Evolutionary conservation across 2,113 vertebrate genomes (phyloP).

Genomic region (Cyprinodon variegatus): DNA sequence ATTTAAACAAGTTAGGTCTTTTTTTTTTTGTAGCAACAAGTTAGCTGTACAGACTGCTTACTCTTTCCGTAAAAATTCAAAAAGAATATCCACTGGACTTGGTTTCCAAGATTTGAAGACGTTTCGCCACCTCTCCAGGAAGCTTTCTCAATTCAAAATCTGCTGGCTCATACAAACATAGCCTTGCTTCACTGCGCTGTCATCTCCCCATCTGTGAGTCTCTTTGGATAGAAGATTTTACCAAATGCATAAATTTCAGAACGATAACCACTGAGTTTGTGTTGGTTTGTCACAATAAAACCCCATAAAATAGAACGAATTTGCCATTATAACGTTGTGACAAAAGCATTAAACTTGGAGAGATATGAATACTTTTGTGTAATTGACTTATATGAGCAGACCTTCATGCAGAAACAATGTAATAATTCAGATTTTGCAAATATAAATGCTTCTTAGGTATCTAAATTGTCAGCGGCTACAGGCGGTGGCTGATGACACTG

Average conservation of each 20-base stretch:
- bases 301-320: not conserved
- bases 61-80: no score
- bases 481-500: constrained; percentile 14
- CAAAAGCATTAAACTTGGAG: not conserved
- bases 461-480: not conserved
- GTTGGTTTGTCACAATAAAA: not conserved
- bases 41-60: no score
- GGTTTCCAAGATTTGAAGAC: no score
- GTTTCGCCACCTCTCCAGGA: no score
- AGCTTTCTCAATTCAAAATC: no score
- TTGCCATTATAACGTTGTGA: not conserved
- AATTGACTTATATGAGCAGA: not conserved
- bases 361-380: not conserved
- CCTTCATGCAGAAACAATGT: not conserved
- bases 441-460: not conserved
- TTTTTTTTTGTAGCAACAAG: no score
- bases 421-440: not conserved
- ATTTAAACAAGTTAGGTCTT: no score
- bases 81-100: no score
- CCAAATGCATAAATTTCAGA: not conserved
- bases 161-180: no score
- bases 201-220: not conserved
- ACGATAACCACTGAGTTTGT: not conserved
- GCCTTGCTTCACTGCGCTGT: not conserved
- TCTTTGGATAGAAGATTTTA: not conserved